These are phyloP conservation scores for Merops nubicus DNA, from an alignment of 2,113 vertebrate genomes.

Conservation along the genomic window DNA sequence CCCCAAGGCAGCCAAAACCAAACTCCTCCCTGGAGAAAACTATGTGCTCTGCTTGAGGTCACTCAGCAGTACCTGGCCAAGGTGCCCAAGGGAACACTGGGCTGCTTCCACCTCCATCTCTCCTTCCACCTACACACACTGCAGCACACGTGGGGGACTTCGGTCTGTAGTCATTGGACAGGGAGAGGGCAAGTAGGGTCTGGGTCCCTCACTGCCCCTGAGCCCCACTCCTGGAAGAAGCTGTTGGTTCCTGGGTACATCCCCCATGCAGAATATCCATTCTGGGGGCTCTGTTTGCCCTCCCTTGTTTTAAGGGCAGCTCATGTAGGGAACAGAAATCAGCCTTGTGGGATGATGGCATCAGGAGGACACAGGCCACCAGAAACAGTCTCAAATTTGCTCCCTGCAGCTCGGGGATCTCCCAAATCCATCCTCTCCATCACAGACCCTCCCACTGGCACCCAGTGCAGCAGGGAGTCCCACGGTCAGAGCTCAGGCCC, in stretches of 20 bases:
- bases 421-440: neutral
- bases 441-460: neutral
- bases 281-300: neutral
- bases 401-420: slow-evolving; percentile 45
- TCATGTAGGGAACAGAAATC: neutral
- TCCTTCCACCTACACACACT: neutral
- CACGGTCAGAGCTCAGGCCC: neutral
- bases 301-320: neutral
- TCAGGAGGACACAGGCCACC: neutral
- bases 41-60: neutral
- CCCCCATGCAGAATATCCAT: neutral
- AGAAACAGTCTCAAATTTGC: neutral
- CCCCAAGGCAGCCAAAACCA: neutral
- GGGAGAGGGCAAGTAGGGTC: neutral
- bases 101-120: neutral
- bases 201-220: neutral
- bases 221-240: neutral
- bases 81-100: accelerated
- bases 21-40: neutral
- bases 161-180: neutral
- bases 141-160: neutral
- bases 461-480: neutral
- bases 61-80: neutral
- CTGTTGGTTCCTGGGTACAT: neutral
- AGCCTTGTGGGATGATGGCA: neutral